Base-by-base conservation (phyloP, 2,888 invertebrate species). In the Drosophila tanythrix region DNA sequence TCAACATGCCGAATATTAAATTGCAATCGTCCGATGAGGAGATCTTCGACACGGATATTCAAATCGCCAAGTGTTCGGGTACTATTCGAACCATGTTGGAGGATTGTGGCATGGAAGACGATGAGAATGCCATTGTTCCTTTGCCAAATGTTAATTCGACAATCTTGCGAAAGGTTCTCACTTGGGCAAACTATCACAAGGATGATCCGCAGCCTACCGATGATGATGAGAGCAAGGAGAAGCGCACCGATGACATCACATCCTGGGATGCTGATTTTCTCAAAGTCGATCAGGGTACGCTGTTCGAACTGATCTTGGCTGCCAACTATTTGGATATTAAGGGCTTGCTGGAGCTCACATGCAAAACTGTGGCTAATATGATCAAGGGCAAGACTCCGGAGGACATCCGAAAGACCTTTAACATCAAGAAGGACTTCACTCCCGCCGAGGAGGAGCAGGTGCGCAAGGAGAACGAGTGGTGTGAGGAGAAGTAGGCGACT, bases 101-200 rank as follows among this genome's bases (percentile, higher is more conserved):
- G 66, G 89, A 89, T 57, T 89, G 85, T 51, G 89, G 89, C 55
- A 88, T 87, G 88, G 85, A 89, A 52, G 85, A 89, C 8, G 85
- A 89, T 11, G 85, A 86, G 40, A 84, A 89, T 31, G 89, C 88
- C 2, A 74, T 84, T 46, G 89, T 86, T 13, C 85, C 85, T 13
- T 63, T 86, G 79, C 89, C 89, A 3, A 89, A 86, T 71, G 89
- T 86, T 0, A 89, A 89, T 43, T 86, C 85, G n/a, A 89, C 89
- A 5, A 86, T 86, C 4, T 76, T 86, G 33, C 71, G 89, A 8
- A 86, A 89, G 40, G 85, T 86, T 3, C 65, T 86, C 8, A 84
- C 78, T 27, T 86, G 85, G 85, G 85, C 85, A 21, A 81, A 82
- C 3, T 89, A 81, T 43, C 85, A 86, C 50, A 86, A 86, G 70